Percentiles rank a stretch among this genome's conserved stretches.
phyloP scores from a whole-genome alignment of 2,113 vertebrate genomes.

The Enhydra lutris region DNA sequence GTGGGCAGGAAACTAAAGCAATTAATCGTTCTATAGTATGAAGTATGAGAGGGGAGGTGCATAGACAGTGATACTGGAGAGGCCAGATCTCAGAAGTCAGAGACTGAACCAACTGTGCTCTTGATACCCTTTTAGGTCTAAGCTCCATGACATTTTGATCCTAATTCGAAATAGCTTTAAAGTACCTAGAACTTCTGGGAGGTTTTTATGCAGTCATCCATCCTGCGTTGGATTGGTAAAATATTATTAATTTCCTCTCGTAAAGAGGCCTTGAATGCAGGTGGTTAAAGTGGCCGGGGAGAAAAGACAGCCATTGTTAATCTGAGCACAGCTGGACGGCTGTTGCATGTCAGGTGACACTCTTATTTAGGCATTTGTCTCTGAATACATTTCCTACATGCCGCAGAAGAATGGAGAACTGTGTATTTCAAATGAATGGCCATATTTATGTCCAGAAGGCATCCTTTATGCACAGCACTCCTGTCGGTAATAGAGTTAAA shows the following conservation, averaged over 20 bases:
- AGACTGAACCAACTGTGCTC: neutral
- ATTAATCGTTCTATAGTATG: neutral
- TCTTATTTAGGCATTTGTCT: neutral
- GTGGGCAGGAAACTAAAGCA: neutral
- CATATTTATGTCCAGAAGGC: slow-evolving; percentile 19
- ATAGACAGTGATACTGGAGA: neutral
- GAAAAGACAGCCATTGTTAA: neutral
- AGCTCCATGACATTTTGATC: neutral
- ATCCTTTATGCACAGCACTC: neutral
- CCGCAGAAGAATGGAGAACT: neutral
- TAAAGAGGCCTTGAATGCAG: neutral
- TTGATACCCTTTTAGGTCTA: neutral
- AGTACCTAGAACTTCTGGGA: neutral
- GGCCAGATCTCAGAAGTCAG: neutral
- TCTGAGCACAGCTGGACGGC: neutral
- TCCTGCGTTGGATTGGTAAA: slow-evolving; percentile 11
- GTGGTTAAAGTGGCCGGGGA: slow-evolving; percentile 13
- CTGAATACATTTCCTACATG: neutral
- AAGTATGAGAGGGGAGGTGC: too few relatives aligned
- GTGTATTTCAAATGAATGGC: neutral
- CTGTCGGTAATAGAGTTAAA: slow-evolving; percentile 29
- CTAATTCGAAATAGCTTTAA: slow-evolving; percentile 1
- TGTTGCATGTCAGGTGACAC: neutral
- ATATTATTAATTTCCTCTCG: slow-evolving; percentile 40
- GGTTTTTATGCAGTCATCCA: neutral